Conservation (phyloP, 2,797 vertebrate genomes). For the Pseudomugil gertrudae region DNA sequence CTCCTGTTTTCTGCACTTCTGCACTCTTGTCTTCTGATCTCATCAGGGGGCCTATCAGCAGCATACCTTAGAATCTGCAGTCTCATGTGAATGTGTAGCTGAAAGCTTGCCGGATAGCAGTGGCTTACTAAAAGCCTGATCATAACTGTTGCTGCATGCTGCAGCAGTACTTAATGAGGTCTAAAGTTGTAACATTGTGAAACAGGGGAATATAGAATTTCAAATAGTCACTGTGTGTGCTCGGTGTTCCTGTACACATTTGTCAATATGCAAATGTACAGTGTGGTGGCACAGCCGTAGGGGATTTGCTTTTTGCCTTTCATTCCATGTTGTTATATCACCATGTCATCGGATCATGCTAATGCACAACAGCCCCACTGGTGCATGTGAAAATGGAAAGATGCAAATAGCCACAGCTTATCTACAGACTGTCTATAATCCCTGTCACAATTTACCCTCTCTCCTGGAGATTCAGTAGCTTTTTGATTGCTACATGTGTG, state of each 20-base stretch:
- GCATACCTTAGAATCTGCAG: slow-evolving; percentile 31
- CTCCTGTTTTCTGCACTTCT: slow-evolving; percentile 50
- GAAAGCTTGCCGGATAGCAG: background rate
- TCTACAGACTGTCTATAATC: slow-evolving; percentile 64
- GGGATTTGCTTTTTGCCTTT: background rate
- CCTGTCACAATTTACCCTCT: slow-evolving; percentile 45
- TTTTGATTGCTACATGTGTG: slow-evolving; percentile 9
- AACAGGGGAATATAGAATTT: slow-evolving; percentile 9
- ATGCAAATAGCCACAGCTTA: slow-evolving; percentile 58
- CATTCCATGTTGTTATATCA: slow-evolving; percentile 40
- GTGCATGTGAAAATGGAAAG: slow-evolving; percentile 54
- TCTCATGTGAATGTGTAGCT: slow-evolving; percentile 46
- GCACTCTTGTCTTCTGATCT: slow-evolving; percentile 45
- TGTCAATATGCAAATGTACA: slow-evolving; percentile 20
- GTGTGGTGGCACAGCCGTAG: slow-evolving; percentile 9
- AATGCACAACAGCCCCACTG: slow-evolving; percentile 40
- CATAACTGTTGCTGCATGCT: background rate
- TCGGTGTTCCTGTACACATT: slow-evolving; percentile 2
- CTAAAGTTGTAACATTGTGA: background rate
- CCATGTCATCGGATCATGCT: slow-evolving; percentile 45
- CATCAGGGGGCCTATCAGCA: slow-evolving; percentile 49
- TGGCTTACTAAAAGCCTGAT: slow-evolving; percentile 12
- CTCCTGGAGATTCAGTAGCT: slow-evolving; percentile 27
- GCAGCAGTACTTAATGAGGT: background rate
- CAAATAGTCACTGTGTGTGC: background rate